Evolutionary conservation across 2,888 invertebrate genomes (phyloP), one percentile per base, ranked within the genome.

Genomic region (Lithosia quadra): DNA sequence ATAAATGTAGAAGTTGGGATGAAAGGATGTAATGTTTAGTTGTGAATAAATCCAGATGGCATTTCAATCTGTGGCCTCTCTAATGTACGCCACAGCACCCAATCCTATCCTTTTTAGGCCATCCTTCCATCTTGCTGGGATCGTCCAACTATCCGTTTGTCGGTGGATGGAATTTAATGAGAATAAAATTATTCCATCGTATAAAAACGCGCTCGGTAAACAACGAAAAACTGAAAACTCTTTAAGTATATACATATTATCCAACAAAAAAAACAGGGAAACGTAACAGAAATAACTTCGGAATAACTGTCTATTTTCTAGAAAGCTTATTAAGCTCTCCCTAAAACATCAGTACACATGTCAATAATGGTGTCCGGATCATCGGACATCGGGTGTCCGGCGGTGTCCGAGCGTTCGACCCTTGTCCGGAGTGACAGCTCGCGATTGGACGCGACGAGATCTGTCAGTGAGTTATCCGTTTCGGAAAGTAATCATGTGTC

Each of bases 401-500:
- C 53, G 68, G 57, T 63, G 65, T 67, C 63, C 63, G 73, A 36
- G 33, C 69, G 74, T 67, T 74, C 62, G 73, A 82, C 82, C 84
- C 82, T 78, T 62, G 76, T 82, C 78, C 63, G 67, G 53, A 21
- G n/a, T 64, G 77, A 71, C 75, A 62, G 66, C 55, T 71, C 72
- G 68, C 57, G 73, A 76, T 76, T 68, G 77, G 60, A 77, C 68
- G 60, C 65, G 73, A 79, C 77, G 71, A 70, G 68, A 74, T 71
- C 76, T 79, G 82, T 77, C 78, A 77, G 74, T 67, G 63, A 65
- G 58, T 36, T 76, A 72, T 68, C 65, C 70, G 73, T 73, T 77
- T 69, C 74, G 33, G 69, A 69, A 64, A 83, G 75, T 78, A 80
- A 83, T 81, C 76, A 69, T 69, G 65, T 69, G 72, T 70, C 63